Conservation (phyloP, 2,113 vertebrate genomes). For the Boleophthalmus pectinirostris region DNA sequence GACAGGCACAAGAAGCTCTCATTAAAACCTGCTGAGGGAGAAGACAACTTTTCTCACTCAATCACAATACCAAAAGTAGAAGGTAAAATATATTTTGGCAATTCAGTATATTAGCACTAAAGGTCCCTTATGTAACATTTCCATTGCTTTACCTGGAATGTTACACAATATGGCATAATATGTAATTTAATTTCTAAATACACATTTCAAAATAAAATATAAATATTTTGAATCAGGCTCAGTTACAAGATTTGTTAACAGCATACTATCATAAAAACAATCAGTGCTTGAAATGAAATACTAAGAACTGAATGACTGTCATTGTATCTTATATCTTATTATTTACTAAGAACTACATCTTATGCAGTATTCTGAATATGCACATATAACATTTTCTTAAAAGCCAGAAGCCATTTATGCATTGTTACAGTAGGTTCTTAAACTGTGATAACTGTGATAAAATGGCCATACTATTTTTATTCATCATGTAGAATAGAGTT, state of each 20-base stretch:
- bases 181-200: not conserved
- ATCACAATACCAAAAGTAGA: not conserved
- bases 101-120: not conserved
- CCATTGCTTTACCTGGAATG: too few species aligned
- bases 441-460: not conserved
- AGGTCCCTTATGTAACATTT: too few species aligned
- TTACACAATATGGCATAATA: not conserved
- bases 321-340: too few species aligned
- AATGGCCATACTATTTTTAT: not conserved
- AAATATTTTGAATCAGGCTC: too few species aligned
- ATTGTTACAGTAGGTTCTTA: not conserved
- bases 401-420: not conserved
- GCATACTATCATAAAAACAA: not conserved
- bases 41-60: not conserved
- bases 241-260: not conserved
- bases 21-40: constrained; percentile 63
- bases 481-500: not conserved
- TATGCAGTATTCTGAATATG: not conserved
- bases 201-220: too few species aligned
- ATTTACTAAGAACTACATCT: not conserved
- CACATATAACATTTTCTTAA: not conserved
- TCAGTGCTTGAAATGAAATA: too few species aligned
- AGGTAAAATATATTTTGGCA: not conserved
- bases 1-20: constrained; percentile 39
- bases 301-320: too few species aligned